Base-by-base conservation (phyloP, 2,797 vertebrate genomes). In the Staurois parvus region DNA sequence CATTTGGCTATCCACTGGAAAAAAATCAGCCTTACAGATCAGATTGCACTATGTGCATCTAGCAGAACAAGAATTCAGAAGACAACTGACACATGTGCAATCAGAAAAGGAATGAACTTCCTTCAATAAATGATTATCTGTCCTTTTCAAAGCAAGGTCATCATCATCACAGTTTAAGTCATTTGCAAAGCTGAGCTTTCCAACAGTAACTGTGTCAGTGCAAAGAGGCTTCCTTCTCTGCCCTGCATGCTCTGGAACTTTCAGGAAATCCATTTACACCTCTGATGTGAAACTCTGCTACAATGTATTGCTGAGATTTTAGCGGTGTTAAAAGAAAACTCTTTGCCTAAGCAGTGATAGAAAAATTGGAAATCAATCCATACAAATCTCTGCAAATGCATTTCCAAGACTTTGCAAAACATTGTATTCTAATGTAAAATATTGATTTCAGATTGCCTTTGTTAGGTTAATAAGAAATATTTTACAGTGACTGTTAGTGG, bases 241-340 rank as follows among this genome's bases (percentile, higher is more conserved):
- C 88, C 87, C 81, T 85, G 89, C 86, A 88, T 88, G 84, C 88
- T 88, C 89, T 89, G 93, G 92, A 93, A 91, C 88, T 91, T 92
- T 91, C 90, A 91, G 89, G 91, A 93, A 93, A 94, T 92, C 93
- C 94, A 94, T 94, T 94, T 92, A 92, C 92, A 93, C 92, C 91
- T 93, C 89, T 90, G 90, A 92, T 92, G 92, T 92, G 92, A 93
- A 92, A 90, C 85, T 92, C 88, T 82, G 88, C 76, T 85, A 89
- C 88, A 92, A 91, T 91, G 91, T 89, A 93, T 93, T 93, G 91
- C 91, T 92, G 88, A 89, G 87, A 90, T 86, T 92, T 92, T 87
- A 91, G 88, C 72, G 45, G 88, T 89, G 90, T 68, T 40, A 64
- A 88, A 87, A 85, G 28, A 66, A 48, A 75, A 72, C 30, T n/a